Percentiles rank a stretch among this genome's conserved stretches.
These are phyloP conservation scores for Epsilonema sp. DNA, from an alignment of 2,888 invertebrate species.

Conservation along the genomic window DNA sequence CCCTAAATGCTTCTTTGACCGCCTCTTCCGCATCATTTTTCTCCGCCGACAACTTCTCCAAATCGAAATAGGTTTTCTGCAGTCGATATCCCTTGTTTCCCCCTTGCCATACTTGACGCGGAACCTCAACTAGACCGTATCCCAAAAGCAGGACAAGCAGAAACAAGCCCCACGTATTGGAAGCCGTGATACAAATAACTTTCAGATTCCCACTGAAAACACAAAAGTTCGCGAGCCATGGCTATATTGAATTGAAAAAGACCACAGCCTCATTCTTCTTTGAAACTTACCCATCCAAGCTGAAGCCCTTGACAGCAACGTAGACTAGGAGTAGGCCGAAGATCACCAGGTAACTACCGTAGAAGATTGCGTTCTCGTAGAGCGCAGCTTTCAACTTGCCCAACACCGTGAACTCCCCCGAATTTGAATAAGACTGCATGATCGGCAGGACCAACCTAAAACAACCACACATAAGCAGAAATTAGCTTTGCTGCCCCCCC, in stretches of 20 bases:
- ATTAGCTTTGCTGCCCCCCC: no score
- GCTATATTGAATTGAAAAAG: no score
- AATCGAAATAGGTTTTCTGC: constrained; percentile 24
- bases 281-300: not conserved
- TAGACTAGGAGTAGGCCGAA: constrained; percentile 83
- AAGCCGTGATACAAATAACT: constrained; percentile 88
- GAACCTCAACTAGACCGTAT: constrained; percentile 84
- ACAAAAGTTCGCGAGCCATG: no score
- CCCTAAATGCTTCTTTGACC: constrained; percentile 60
- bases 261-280: no score
- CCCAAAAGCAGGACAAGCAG: constrained; percentile 69
- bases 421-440: constrained; percentile 96
- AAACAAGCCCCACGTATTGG: constrained; percentile 97
- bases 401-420: constrained; percentile 83
- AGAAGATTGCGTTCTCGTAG: constrained; percentile 91
- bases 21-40: constrained; percentile 92
- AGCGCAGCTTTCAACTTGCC: constrained; percentile 83
- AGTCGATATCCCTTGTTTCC: constrained; percentile 16
- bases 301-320: constrained; percentile 53
- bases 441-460: constrained; percentile 77
- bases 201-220: constrained; percentile 55
- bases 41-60: constrained; percentile 43
- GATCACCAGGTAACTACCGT: constrained; percentile 50
- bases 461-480: constrained; percentile 13
- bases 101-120: constrained; percentile 60